Conservation (phyloP, 2,888 invertebrate genomes). For the Eugnorisma glareosa region DNA sequence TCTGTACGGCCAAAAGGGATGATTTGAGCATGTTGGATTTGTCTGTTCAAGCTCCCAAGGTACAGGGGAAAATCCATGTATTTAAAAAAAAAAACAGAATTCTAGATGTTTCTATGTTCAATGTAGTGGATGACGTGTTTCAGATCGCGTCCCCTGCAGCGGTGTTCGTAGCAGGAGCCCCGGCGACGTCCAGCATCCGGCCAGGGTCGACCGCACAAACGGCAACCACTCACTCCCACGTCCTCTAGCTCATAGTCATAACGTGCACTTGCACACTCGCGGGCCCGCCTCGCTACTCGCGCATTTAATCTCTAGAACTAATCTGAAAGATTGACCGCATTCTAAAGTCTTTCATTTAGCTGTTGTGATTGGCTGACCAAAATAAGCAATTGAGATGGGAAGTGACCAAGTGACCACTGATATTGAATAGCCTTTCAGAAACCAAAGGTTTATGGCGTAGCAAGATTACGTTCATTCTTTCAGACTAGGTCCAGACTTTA, state of each 20-base stretch:
- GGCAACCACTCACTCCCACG: constrained; percentile 65
- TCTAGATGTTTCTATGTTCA: constrained; percentile 40
- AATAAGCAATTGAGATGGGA: not conserved
- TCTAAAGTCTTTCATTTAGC: not conserved
- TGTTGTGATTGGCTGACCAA: constrained; percentile 3
- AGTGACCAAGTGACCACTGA: constrained; percentile 12
- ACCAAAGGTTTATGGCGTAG: constrained; percentile 3
- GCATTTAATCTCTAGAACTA: constrained; percentile 34
- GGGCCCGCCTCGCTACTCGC: constrained; percentile 55
- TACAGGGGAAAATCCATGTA: constrained; percentile 1
- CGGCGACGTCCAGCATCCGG: constrained; percentile 76
- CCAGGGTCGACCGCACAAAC: constrained; percentile 73
- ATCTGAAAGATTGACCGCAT: constrained; percentile 37
- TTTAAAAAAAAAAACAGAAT: not conserved
- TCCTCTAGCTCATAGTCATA: constrained; percentile 61
- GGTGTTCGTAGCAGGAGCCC: constrained; percentile 86
- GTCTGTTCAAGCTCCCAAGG: constrained; percentile 8
- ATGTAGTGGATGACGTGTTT: constrained; percentile 59
- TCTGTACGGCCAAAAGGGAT: not conserved
- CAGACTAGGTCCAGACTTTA: constrained; percentile 10
- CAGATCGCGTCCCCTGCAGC: constrained; percentile 85
- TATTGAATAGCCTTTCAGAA: constrained; percentile 5
- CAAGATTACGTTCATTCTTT: not conserved
- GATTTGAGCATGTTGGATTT: not conserved
- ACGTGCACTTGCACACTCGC: constrained; percentile 50